A percentile compares a stretch with the other conserved stretches of the same genome.
Evolutionary conservation across 2,113 vertebrate species (phyloP).

Genomic region (Mungos mungo): DNA sequence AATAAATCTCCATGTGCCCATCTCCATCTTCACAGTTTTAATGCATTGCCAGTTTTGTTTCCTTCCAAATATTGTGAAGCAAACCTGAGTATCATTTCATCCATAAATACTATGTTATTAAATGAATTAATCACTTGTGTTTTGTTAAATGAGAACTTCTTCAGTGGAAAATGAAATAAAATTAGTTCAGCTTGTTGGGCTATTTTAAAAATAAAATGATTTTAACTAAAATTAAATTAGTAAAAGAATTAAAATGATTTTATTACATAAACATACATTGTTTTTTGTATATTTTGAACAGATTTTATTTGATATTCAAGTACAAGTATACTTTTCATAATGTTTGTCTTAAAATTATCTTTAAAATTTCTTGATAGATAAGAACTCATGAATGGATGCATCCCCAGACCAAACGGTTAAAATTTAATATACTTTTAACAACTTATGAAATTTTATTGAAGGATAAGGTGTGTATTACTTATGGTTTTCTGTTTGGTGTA

Average conservation of each 20-base stretch:
- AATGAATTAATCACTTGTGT: background rate
- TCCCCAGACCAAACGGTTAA: constrained; percentile 94
- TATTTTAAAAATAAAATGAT: background rate
- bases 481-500: background rate
- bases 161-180: background rate
- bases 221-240: background rate
- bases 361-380: constrained; percentile 87
- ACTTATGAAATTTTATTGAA: constrained; percentile 99
- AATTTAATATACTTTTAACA: constrained; percentile 97
- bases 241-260: background rate
- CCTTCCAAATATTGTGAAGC: background rate
- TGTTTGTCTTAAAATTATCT: constrained; percentile 49
- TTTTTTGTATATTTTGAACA: background rate
- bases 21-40: background rate
- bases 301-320: constrained; percentile 38
- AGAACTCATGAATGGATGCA: constrained; percentile 99
- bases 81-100: background rate
- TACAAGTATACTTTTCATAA: constrained; percentile 9
- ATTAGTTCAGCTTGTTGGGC: background rate
- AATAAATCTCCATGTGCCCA: background rate
- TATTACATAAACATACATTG: background rate
- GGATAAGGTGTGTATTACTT: constrained; percentile 91
- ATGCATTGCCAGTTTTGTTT: background rate
- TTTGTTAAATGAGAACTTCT: constrained; percentile 13
- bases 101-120: background rate